These are phyloP conservation scores for Pagetopsis macropterus DNA, from an alignment of 2,797 vertebrate species.

Conservation along the genomic window DNA sequence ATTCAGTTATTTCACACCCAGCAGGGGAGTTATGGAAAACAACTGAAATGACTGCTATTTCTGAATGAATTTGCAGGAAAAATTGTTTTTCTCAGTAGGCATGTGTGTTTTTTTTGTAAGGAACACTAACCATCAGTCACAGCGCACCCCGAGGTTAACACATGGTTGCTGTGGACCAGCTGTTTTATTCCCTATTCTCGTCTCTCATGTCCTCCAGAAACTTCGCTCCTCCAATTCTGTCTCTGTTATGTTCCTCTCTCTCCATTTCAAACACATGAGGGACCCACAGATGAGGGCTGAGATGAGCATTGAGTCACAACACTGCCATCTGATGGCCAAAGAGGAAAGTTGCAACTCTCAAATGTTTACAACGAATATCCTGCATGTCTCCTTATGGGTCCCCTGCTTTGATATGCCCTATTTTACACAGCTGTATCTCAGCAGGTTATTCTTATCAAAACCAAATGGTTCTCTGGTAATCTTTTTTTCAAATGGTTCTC, in stretches of 20 bases:
- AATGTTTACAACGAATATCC: not conserved
- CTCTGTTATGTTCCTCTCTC: not conserved
- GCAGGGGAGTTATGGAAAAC: not conserved
- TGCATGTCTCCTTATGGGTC: not conserved
- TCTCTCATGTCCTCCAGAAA: conserved; percentile 24
- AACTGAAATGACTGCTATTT: not conserved
- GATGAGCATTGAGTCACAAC: conserved; percentile 36
- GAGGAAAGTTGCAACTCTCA: not conserved
- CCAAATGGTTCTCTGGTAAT: conserved; percentile 9
- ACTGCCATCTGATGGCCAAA: conserved; percentile 51
- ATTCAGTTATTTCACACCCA: conserved; percentile 12
- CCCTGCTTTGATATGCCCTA: conserved; percentile 5
- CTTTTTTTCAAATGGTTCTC: conserved; percentile 12
- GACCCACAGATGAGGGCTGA: not conserved
- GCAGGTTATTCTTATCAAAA: conserved; percentile 13
- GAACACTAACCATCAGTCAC: conserved; percentile 22
- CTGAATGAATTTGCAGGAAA: not conserved
- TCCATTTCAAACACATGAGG: not conserved
- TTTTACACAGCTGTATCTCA: conserved; percentile 2
- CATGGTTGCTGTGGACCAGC: conserved; percentile 40
- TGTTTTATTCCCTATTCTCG: conserved; percentile 29
- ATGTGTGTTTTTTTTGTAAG: conserved; percentile 9
- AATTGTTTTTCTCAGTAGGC: conserved; percentile 14
- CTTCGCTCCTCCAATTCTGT: not conserved
- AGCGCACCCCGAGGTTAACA: conserved; percentile 1